Conservation (phyloP, 2,113 vertebrate species). For the Neodon shergylaensis region DNA sequence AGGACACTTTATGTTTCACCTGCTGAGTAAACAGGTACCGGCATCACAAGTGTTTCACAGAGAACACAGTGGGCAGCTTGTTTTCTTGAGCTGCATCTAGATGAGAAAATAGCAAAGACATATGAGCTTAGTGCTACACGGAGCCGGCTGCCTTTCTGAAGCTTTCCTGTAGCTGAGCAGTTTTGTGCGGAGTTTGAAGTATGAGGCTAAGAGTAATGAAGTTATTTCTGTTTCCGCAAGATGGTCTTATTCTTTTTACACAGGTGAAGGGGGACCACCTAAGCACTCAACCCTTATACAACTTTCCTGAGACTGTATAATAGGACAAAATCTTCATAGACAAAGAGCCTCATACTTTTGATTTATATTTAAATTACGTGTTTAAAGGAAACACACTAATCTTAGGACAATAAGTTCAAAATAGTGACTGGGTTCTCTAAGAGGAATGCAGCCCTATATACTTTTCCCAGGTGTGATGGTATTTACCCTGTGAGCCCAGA, state of each 20-base stretch:
- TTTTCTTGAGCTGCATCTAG: neutral
- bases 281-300: neutral
- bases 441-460: neutral
- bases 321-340: conserved; percentile 8
- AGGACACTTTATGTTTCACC: neutral
- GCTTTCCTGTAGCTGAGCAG: neutral
- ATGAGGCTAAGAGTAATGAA: neutral
- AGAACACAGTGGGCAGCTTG: neutral
- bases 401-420: neutral
- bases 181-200: neutral
- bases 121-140: neutral
- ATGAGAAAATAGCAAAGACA: neutral
- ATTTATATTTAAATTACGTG: neutral
- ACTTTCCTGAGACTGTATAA: conserved; percentile 18
- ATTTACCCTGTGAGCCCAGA: neutral
- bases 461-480: neutral
- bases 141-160: neutral
- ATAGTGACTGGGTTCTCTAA: neutral
- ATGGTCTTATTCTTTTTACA: conserved; percentile 32
- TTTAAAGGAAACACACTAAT: neutral
- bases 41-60: neutral
- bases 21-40: neutral
- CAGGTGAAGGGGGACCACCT: neutral
- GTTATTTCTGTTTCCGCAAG: neutral
- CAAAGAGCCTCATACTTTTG: neutral